Conservation (phyloP, 1,140 invertebrate species). For the Zaprionus lachaisei region DNA sequence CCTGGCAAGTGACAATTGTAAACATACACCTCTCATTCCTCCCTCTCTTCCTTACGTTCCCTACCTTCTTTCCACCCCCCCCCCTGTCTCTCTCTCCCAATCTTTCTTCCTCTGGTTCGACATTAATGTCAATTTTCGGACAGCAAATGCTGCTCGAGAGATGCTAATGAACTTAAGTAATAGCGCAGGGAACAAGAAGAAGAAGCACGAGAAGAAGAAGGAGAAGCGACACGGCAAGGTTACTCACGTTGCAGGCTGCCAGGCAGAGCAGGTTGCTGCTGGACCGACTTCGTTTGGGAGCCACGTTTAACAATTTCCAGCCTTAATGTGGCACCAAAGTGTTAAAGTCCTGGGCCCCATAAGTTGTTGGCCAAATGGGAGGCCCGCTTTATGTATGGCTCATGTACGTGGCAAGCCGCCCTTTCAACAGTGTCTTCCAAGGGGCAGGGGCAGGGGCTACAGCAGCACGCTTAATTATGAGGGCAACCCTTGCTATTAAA, state of each 20-base stretch:
- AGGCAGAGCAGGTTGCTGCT: conserved; percentile 4
- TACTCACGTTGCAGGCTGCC: conserved; percentile 28
- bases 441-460: conserved; percentile 4
- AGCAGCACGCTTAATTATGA: conserved; percentile 68
- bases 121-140: conserved; percentile 49
- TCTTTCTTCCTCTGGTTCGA: not conserved
- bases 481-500: conserved; percentile 75
- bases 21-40: not conserved
- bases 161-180: conserved; percentile 80
- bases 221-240: not conserved
- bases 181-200: conserved; percentile 4
- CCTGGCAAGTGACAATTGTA: not conserved
- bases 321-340: conserved; percentile 79
- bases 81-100: not conserved
- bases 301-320: conserved; percentile 80
- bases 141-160: conserved; percentile 50
- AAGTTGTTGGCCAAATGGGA: conserved; percentile 66
- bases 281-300: conserved; percentile 17
- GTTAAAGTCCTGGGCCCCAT: conserved; percentile 77
- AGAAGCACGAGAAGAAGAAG: not conserved
- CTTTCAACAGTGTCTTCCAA: conserved; percentile 44
- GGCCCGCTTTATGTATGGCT: conserved; percentile 66
- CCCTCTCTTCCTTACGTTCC: not conserved
- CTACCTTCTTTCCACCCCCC: no score
- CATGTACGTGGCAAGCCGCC: conserved; percentile 62